Evolutionary conservation across 2,888 invertebrate species (phyloP).

Genomic region (Psylliodes chrysocephalus): DNA sequence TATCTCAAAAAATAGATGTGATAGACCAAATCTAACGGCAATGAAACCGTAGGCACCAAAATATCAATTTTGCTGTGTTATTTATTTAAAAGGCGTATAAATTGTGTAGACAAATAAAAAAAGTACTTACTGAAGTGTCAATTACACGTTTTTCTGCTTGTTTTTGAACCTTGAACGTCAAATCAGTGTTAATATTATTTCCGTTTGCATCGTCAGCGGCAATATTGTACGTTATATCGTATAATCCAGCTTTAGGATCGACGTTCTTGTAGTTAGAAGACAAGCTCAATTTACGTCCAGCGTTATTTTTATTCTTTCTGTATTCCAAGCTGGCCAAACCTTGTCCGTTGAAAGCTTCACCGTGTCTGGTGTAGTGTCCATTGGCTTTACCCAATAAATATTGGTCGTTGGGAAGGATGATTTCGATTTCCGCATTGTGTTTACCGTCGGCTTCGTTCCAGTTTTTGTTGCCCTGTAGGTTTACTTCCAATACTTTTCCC

Average conservation of each 20-base stretch:
- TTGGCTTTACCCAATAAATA: constrained; percentile 63
- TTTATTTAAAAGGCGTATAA: no score
- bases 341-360: constrained; percentile 55
- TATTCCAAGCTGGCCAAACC: constrained; percentile 57
- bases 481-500: constrained; percentile 64
- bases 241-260: constrained; percentile 62
- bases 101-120: no score
- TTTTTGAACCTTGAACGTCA: constrained; percentile 30
- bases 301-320: constrained; percentile 62
- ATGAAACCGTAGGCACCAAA: no score
- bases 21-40: no score
- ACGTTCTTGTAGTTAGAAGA: constrained; percentile 61
- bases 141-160: constrained; percentile 38
- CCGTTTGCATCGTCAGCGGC: constrained; percentile 65
- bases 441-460: constrained; percentile 65
- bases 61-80: no score
- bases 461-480: constrained; percentile 64
- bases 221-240: constrained; percentile 61
- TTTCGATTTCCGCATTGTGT: constrained; percentile 63
- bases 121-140: constrained; percentile 18
- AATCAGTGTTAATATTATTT: constrained; percentile 62
- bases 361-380: constrained; percentile 53
- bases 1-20: no score
- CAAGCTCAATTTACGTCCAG: constrained; percentile 62
- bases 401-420: constrained; percentile 66